These are phyloP conservation scores for Drosophila leonis DNA, from an alignment of 2,888 invertebrate genomes.

Conservation along the genomic window DNA sequence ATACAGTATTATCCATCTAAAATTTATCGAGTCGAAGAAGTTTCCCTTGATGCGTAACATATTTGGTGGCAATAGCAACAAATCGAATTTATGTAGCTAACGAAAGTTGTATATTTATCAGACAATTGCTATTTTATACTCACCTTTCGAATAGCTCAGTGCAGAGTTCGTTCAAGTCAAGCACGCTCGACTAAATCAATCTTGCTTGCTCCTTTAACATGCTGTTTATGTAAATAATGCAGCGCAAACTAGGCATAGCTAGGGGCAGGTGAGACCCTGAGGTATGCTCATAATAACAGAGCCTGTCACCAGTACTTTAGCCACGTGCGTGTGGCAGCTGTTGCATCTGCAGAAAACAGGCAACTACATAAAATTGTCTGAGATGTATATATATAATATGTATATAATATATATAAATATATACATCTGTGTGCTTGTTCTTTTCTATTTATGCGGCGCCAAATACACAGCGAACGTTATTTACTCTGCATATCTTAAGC, in stretches of 20 bases:
- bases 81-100: background rate
- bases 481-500: conserved; percentile 54
- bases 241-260: background rate
- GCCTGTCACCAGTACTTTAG: conserved; percentile 23
- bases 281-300: conserved; percentile 24
- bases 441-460: conserved; percentile 49
- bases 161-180: too few species aligned
- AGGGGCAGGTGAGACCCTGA: conserved; percentile 38
- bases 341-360: conserved; percentile 46
- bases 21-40: too few species aligned
- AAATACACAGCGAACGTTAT: conserved; percentile 33
- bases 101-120: background rate
- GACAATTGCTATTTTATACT: background rate
- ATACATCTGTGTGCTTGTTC: background rate
- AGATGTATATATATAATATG: background rate
- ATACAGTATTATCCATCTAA: too few species aligned
- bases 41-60: too few species aligned
- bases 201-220: background rate
- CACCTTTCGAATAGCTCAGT: background rate
- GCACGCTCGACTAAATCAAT: background rate
- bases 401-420: background rate
- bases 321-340: conserved; percentile 63
- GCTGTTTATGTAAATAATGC: conserved; percentile 1
- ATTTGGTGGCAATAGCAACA: background rate
- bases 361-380: conserved; percentile 2